Conservation (phyloP, 2,888 invertebrate species). For the Cheilosia urbana region DNA sequence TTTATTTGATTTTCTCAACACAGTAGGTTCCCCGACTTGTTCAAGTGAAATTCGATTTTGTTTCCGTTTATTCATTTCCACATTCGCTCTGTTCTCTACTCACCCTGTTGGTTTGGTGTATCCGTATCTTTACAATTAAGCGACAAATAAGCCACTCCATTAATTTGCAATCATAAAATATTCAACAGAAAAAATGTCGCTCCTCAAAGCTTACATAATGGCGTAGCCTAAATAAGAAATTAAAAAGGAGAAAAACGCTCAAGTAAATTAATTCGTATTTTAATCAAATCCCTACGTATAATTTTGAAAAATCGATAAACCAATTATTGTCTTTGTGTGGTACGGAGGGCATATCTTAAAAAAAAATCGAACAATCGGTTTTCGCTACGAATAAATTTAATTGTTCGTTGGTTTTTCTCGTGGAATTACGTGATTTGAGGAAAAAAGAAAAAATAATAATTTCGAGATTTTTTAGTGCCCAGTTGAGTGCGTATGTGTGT, state of each 20-base stretch:
- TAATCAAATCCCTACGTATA: conserved; percentile 9
- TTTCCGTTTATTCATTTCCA: conserved; percentile 69
- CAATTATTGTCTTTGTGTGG: conserved; percentile 24
- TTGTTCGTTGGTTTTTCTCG: conserved; percentile 32
- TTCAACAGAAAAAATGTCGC: conserved; percentile 34
- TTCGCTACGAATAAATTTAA: conserved; percentile 3
- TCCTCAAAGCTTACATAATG: conserved; percentile 70
- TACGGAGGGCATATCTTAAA: background rate
- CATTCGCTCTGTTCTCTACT: conserved; percentile 41
- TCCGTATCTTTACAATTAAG: conserved; percentile 5
- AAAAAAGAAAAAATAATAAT: conserved; percentile 41
- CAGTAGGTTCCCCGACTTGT: conserved; percentile 71
- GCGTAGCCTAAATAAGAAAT: conserved; percentile 50
- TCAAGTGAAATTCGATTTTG: conserved; percentile 73
- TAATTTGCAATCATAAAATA: background rate
- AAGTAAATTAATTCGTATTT: conserved; percentile 42
- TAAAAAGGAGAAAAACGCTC: background rate
- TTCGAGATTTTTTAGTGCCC: conserved; percentile 24
- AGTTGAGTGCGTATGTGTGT: conserved; percentile 52
- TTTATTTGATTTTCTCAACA: conserved; percentile 56
- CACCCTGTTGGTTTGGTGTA: conserved; percentile 14
- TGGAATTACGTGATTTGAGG: conserved; percentile 69
- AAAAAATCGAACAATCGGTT: conserved; percentile 4
- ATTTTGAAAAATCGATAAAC: conserved; percentile 69
- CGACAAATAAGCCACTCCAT: background rate